These are phyloP conservation scores for Procambarus virginalis DNA, from an alignment of 1,140 invertebrate species.

Conservation along the genomic window DNA sequence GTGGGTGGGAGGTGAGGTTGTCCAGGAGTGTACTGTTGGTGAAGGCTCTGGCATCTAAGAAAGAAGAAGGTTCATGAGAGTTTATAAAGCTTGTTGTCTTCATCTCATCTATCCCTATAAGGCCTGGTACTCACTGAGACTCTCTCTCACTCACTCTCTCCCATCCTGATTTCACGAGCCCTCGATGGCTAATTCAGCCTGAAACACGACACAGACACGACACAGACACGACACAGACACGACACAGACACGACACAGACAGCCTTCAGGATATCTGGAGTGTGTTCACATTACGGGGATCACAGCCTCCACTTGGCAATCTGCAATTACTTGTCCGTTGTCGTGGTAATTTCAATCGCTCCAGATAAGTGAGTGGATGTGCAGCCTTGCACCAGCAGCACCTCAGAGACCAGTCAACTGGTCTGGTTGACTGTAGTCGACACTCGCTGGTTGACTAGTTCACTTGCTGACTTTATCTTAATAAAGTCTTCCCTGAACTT, in stretches of 20 bases:
- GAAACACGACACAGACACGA: no score
- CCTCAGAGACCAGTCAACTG: not conserved
- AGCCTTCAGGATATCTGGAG: no score
- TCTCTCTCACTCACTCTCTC: not conserved
- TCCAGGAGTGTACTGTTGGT: no score
- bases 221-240: no score
- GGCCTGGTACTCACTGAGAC: no score
- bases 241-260: no score
- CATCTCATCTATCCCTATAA: no score
- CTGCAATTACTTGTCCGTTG: not conserved
- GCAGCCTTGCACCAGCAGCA: not conserved
- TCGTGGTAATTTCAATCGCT: not conserved
- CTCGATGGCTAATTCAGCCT: not conserved
- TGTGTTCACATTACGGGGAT: not conserved
- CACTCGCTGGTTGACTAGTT: not conserved
- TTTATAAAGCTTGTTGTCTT: no score
- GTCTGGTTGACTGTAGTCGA: not conserved
- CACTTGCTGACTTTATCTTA: not conserved
- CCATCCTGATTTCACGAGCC: not conserved
- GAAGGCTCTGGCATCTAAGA: no score
- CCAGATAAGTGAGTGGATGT: not conserved
- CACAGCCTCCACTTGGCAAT: not conserved
- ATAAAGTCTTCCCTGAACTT: no score
- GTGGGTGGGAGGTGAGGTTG: no score
- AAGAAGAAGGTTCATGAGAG: no score